Evolutionary conservation across 1,140 invertebrate species (phyloP), one percentile per base, ranked within the genome.

Genomic region (Cydia fagiglandana): DNA sequence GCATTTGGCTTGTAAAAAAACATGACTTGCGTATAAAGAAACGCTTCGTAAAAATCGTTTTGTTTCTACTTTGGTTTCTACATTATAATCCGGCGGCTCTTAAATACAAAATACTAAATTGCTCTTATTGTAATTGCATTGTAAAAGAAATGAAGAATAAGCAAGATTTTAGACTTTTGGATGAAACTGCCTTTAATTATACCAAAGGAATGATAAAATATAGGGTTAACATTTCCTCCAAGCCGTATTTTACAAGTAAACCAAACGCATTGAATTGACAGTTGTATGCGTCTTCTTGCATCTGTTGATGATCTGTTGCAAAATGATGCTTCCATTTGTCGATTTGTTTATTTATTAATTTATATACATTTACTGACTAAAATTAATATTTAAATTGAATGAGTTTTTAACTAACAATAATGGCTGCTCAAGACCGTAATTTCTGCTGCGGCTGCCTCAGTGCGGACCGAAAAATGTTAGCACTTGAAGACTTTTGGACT

Each of bases 401-500:
- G 13, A 9, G 10, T 34, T 34, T 15, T n/a, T 34, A 12, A 68
- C 15, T 34, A 2, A 68, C 7, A 56, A 68, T 34, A 3, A 70
- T 70, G 66, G n/a, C 66, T 70, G 34, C 4, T 20, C n/a, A 38
- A 41, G 34, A 41, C 1, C 66, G 74, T 73, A 78, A 34, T 75
- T 75, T 82, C 50, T 90, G 88, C 53, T 82, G 80, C 70, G 88
- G 86, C 17, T 90, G 88, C 64, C 74, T 90, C 10, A 82, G 82
- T 75, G 74, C 75, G 1, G 83, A 81, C 13, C 77, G 88, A 24
- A 88, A 85, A 84, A 84, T 89, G 79, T 64, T 76, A 73, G 34
- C 73, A 70, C 24, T 86, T 13, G 79, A 83, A 1, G 84, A 87
- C 20, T 77, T 50, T 66, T 78, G 76, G 53, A 81, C 80, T 24